A percentile compares a stretch with the other conserved stretches of the same genome.
Evolutionary conservation across 2,888 invertebrate genomes (phyloP).

Genomic region (Seladonia tumulorum): DNA sequence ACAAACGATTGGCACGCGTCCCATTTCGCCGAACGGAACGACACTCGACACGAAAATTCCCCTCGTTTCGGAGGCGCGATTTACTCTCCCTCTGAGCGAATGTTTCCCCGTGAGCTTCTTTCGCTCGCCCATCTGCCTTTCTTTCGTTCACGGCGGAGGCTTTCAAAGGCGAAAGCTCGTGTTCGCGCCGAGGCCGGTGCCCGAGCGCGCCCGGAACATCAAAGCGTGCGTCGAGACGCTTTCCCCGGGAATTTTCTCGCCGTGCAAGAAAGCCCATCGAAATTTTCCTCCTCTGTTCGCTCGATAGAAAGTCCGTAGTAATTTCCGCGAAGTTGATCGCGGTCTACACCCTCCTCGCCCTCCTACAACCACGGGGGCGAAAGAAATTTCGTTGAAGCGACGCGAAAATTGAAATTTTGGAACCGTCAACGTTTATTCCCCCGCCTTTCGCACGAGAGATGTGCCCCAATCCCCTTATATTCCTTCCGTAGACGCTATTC

Average conservation of each 20-base stretch:
- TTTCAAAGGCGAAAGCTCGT: conserved; percentile 29
- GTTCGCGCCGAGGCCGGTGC: conserved; percentile 22
- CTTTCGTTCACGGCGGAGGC: conserved; percentile 22
- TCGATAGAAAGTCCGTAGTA: conserved; percentile 31
- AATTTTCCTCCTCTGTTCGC: conserved; percentile 33
- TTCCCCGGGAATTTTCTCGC: conserved; percentile 28
- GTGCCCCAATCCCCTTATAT: neutral
- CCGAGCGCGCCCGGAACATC: conserved; percentile 23
- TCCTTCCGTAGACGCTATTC: neutral
- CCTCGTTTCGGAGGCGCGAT: conserved; percentile 38
- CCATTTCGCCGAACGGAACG: conserved; percentile 28
- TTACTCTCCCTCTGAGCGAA: conserved; percentile 39
- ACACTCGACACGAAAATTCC: conserved; percentile 38
- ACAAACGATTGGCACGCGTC: conserved; percentile 37
- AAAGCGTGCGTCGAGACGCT: conserved; percentile 26
- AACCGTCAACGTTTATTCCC: conserved; percentile 2
- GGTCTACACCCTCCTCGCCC: neutral
- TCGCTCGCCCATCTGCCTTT: conserved; percentile 22
- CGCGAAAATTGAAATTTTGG: conserved; percentile 23
- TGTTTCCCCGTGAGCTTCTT: conserved; percentile 19
- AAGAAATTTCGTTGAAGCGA: conserved; percentile 10
- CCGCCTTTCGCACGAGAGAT: neutral
- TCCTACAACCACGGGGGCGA: neutral
- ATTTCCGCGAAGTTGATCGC: conserved; percentile 35
- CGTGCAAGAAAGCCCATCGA: conserved; percentile 31